A percentile compares a stretch with the other conserved stretches of the same genome.
Evolutionary conservation across 2,888 invertebrate genomes (phyloP).

Genomic region (Scaptodrosophila latifasciaeformis): DNA sequence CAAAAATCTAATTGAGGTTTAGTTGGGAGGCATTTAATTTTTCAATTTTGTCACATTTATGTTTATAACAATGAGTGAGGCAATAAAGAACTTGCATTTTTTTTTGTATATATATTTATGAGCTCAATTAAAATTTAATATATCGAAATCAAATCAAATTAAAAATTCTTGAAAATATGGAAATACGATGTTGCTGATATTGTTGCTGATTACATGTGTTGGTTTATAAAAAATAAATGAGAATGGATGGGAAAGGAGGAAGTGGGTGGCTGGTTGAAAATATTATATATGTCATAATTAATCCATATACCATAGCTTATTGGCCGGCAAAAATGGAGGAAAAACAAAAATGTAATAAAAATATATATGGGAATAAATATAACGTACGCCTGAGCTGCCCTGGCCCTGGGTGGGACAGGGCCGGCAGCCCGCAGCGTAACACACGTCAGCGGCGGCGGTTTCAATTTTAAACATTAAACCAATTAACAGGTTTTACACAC

Average conservation of each 20-base stretch:
- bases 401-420: constrained; percentile 1
- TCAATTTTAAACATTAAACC: constrained; percentile 62
- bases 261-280: too few species aligned
- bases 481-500: constrained; percentile 50
- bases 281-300: constrained; percentile 32
- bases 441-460: constrained; percentile 39
- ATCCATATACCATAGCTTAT: constrained; percentile 12
- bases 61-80: too few species aligned
- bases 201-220: too few species aligned
- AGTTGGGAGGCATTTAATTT: too few species aligned
- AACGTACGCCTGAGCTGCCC: constrained; percentile 45
- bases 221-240: too few species aligned
- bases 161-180: not conserved
- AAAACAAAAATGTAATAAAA: not conserved
- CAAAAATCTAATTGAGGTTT: too few species aligned
- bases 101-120: not conserved
- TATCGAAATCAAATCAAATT: not conserved
- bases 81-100: too few species aligned
- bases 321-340: not conserved
- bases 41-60: too few species aligned
- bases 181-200: not conserved
- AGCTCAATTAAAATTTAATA: not conserved
- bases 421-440: constrained; percentile 29
- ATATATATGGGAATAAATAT: constrained; percentile 10
- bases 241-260: too few species aligned